Evolutionary conservation across 2,888 invertebrate species (phyloP).

Genomic region (Acheta domesticus): DNA sequence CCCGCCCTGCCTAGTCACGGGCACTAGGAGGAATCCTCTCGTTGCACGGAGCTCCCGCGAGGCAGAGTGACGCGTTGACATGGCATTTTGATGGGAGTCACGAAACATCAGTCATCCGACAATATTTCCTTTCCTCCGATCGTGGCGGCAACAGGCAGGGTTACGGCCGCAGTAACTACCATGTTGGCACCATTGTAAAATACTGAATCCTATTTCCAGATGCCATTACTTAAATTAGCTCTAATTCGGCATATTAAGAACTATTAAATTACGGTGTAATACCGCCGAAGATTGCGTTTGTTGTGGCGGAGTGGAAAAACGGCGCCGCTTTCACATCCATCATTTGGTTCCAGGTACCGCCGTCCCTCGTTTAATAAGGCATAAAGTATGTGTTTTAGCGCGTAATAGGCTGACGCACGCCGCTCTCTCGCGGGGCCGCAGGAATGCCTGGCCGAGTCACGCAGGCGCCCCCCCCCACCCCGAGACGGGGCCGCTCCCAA

Average conservation of each 20-base stretch:
- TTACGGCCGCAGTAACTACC: not conserved
- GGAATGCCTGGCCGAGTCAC: no score
- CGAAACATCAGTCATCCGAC: no score
- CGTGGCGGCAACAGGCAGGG: not conserved
- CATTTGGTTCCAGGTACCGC: not conserved
- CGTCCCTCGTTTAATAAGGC: not conserved
- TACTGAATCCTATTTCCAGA: not conserved
- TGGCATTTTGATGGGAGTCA: not conserved
- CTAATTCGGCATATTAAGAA: not conserved
- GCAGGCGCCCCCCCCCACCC: no score
- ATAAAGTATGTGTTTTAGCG: conserved; percentile 4
- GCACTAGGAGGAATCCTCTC: no score
- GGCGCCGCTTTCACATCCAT: conserved; percentile 4
- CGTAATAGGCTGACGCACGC: not conserved
- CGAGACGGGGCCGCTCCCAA: no score
- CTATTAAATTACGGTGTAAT: conserved; percentile 11
- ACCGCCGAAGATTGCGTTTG: not conserved
- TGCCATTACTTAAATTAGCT: conserved; percentile 2
- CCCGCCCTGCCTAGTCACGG: no score
- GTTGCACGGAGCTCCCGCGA: no score
- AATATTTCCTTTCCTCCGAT: not conserved
- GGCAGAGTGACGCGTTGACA: not conserved
- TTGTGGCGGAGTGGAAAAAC: not conserved
- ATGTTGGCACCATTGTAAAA: conserved; percentile 5
- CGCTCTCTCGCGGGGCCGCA: not conserved